Percentiles rank a stretch among this genome's conserved stretches.
These are phyloP conservation scores for Mystacides longicornis DNA, from an alignment of 2,888 invertebrate genomes.

Conservation along the genomic window DNA sequence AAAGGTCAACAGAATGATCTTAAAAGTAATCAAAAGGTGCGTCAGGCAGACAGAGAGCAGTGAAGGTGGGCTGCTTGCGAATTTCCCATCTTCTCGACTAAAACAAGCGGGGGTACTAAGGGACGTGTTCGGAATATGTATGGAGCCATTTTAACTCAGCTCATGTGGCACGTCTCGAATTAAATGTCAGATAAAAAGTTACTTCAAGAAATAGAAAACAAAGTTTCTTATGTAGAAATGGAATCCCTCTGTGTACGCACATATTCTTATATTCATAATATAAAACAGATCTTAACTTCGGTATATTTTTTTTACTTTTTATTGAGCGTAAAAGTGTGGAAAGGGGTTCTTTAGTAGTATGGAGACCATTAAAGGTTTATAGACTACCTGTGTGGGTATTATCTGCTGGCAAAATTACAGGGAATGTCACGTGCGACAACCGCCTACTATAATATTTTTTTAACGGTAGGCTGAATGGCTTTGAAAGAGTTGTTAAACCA, in stretches of 20 bases:
- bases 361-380: too few species aligned
- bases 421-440: too few species aligned
- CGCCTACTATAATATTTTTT: too few species aligned
- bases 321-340: too few species aligned
- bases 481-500: too few species aligned
- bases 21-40: neutral
- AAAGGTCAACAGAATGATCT: too few species aligned
- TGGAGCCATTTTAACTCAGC: neutral
- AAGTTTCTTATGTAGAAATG: neutral
- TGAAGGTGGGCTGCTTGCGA: neutral
- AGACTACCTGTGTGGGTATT: too few species aligned
- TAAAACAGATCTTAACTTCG: neutral
- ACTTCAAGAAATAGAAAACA: neutral
- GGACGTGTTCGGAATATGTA: neutral
- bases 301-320: neutral
- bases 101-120: neutral
- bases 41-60: neutral
- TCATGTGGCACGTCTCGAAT: slow-evolving; percentile 2
- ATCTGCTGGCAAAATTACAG: too few species aligned
- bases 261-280: too few species aligned
- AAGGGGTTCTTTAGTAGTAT: too few species aligned
- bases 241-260: neutral
- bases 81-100: neutral
- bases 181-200: slow-evolving; percentile 2
- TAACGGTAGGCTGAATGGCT: too few species aligned